Percentiles rank a stretch among this genome's conserved stretches.
Conservation (phyloP, 2,888 invertebrate species). For the Macrophya annulata region DNA sequence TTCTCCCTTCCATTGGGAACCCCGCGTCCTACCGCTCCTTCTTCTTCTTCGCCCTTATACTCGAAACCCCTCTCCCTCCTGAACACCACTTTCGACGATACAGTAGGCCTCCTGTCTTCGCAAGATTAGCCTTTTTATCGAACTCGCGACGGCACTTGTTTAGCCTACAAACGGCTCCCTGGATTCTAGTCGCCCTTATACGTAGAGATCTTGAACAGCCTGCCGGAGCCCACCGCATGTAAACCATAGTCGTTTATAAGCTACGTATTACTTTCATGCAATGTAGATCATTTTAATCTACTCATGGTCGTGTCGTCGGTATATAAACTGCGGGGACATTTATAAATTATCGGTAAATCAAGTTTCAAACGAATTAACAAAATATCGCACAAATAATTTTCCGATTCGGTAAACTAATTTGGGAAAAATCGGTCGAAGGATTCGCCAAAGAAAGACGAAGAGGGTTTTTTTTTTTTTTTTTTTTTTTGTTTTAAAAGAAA, state of each 20-base stretch:
- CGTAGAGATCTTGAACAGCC: slow-evolving; percentile 1
- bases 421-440: neutral
- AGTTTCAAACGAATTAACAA: too few relatives aligned
- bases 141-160: slow-evolving; percentile 54
- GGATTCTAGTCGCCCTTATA: slow-evolving; percentile 30
- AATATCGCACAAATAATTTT: too few relatives aligned
- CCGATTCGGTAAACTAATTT: too few relatives aligned
- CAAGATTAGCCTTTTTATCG: slow-evolving; percentile 58
- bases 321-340: neutral
- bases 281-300: neutral
- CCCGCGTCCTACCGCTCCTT: neutral
- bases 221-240: slow-evolving; percentile 23
- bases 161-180: slow-evolving; percentile 52
- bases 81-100: neutral
- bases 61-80: neutral
- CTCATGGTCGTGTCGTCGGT: neutral
- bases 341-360: neutral
- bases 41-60: slow-evolving; percentile 36
- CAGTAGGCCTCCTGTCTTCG: slow-evolving; percentile 54
- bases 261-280: neutral
- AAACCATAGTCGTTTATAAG: slow-evolving; percentile 16
- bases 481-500: too few relatives aligned
- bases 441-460: too few relatives aligned
- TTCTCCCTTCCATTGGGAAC: slow-evolving; percentile 15
- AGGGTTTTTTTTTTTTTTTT: too few relatives aligned